Evolutionary conservation across 2,113 vertebrate species (phyloP), one percentile per base, ranked within the genome.

Genomic region (Actenoides hombroni): DNA sequence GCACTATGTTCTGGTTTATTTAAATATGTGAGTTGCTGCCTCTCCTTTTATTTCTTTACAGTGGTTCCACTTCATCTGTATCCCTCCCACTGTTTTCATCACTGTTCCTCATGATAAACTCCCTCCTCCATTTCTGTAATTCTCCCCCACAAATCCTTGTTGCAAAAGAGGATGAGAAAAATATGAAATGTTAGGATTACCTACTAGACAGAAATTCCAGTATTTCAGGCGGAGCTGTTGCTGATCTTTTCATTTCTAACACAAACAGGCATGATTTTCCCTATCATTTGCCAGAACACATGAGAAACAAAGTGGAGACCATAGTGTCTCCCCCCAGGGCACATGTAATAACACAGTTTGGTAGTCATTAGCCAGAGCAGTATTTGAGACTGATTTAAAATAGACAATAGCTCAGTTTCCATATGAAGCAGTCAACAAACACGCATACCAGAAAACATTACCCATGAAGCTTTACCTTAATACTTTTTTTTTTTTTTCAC

Each of bases 351-450:
- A 87, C 40, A 40, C 17, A 69, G 19, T 79, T 96, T 92, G 64
- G 67, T 56, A 82, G n/a, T 77, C 76, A n/a, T 37, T 88, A 83
- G 26, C 65, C 56, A 67, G 35, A 49, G 6, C 21, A 92, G 11
- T 70, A 81, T 74, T 4, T 91, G 60, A 94, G 94, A 87, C 67
- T 23, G 63, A 80, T 97, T 97, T 97, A 87, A 83, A 94, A 83
- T 86, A 48, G 29, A 51, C 2, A 3, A 73, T 67, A 87, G 37
- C n/a, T 94, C 63, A 56, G 29, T 94, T 95, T 92, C 85, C 71
- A 70, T 81, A 71, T 75, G 44, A 95, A 90, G 37, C 29, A 95
- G 90, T 42, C 86, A 90, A 83, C 63, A 87, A 94, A 81, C 46
- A 92, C 91, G 39, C 10, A 88, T 75, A 91, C 5, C 28, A 86